Conservation (phyloP, 1,140 invertebrate genomes). For the Lepidurus packardi region DNA sequence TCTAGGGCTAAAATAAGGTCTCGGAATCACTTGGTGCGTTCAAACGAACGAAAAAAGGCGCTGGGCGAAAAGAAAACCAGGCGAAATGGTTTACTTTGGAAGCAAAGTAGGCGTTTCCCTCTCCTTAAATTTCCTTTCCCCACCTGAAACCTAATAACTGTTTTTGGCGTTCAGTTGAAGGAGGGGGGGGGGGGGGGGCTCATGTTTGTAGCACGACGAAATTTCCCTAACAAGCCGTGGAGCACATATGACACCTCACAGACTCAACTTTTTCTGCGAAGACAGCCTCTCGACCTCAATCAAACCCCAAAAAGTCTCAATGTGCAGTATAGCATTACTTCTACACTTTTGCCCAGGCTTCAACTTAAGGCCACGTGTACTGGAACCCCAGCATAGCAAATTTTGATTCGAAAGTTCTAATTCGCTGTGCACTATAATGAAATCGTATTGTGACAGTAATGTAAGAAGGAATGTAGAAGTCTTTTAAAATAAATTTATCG, state of each 20-base stretch:
- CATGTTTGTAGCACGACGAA: not conserved
- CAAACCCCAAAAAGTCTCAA: not conserved
- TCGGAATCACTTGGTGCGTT: conserved; percentile 16
- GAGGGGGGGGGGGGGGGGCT: not conserved
- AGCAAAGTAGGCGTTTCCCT: not conserved
- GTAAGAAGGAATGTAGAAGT: too few relatives aligned
- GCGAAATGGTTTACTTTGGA: not conserved
- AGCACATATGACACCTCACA: not conserved
- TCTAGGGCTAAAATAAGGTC: conserved; percentile 18
- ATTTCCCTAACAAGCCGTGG: conserved; percentile 1
- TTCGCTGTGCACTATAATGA: too few relatives aligned
- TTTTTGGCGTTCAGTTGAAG: not conserved
- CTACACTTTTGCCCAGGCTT: not conserved
- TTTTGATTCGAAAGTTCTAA: too few relatives aligned
- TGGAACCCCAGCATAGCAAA: too few relatives aligned
- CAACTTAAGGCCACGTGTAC: not conserved
- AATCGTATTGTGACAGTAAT: too few relatives aligned
- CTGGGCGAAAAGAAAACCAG: not conserved
- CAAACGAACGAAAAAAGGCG: not conserved
- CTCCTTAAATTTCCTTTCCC: conserved; percentile 4
- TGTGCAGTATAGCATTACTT: not conserved
- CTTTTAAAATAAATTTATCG: too few relatives aligned
- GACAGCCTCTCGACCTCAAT: not conserved
- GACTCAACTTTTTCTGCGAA: not conserved
- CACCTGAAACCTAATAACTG: conserved; percentile 21